These are phyloP conservation scores for Maconellicoccus hirsutus DNA, from an alignment of 1,140 invertebrate species.

Conservation along the genomic window DNA sequence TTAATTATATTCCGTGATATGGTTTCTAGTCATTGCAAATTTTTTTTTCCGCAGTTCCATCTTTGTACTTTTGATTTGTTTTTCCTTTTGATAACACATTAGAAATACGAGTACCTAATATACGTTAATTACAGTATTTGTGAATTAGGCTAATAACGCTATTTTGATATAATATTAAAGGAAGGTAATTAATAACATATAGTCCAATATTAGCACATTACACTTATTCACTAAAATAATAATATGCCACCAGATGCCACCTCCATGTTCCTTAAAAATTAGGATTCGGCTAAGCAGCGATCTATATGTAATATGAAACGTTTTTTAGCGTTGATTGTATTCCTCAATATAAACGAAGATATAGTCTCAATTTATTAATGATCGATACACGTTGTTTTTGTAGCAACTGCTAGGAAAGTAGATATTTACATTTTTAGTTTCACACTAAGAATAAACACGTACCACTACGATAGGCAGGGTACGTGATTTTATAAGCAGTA, in stretches of 20 bases:
- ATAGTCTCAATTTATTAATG: too few species aligned
- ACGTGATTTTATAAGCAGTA: too few species aligned
- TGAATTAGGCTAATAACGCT: not conserved
- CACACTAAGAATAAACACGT: too few species aligned
- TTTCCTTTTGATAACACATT: not conserved
- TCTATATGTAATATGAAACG: not conserved
- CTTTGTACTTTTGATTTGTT: conserved; percentile 2
- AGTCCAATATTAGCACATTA: not conserved
- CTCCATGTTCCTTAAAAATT: not conserved
- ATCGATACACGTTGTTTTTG: too few species aligned
- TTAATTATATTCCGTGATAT: too few species aligned
- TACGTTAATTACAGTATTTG: not conserved
- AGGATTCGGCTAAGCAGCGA: not conserved
- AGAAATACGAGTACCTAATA: not conserved
- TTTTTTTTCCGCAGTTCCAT: not conserved
- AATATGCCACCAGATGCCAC: not conserved
- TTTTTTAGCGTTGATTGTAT: too few species aligned
- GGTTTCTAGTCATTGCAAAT: too few species aligned
- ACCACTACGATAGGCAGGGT: too few species aligned
- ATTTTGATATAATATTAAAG: not conserved
- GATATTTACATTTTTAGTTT: too few species aligned
- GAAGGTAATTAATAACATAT: not conserved
- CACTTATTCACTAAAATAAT: not conserved
- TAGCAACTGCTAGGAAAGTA: too few species aligned
- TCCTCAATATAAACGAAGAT: too few species aligned